Base-by-base conservation (phyloP, 2,797 vertebrate genomes). In the Schizothorax lantsangensis region DNA sequence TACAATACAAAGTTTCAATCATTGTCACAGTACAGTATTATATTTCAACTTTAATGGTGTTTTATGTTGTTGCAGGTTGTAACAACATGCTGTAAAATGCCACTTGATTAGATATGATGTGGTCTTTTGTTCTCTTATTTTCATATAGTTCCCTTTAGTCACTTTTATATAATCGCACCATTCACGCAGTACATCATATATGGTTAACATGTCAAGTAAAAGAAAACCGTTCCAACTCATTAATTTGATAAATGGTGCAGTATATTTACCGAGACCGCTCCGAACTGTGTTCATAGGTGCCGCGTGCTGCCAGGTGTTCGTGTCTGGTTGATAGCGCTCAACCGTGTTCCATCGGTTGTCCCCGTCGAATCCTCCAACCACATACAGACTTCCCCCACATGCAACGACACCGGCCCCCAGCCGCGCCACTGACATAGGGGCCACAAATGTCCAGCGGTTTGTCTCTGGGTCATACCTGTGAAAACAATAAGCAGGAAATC, bases 381-480 rank as follows among this genome's bases (percentile, higher is more conserved):
- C 96, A 26, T 96, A 97, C 38, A 97, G 93, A 57, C 89, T 90
- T 5, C 95, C 96, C 11, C 94, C 93, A 3, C 94, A 95, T 0
- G 93, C 84, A 0, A 91, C 91, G 89, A 96, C 95, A 1, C 96
- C 96, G 0, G 96, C 95, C 3, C 96, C 96, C 73, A 97, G 93
- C 4, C 96, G 95, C 26, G 95, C 93, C 91, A 93, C 94, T 2
- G 92, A 91, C 96, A 97, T 96, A 1, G 95, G 93, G 11, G 93
- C 90, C 74, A 96, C 92, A 45, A 93, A 94, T 45, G 93, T 93
- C 96, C 96, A 97, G 82, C 92, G 91, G 72, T 96, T 95, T 2
- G 92, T 92, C 88, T 97, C 96, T 0, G 95, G 95, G 88, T 97
- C 96, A 89, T 96, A 97, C 92, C 96, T 97, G 93, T 47, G 54